Evolutionary conservation across 2,888 invertebrate genomes (phyloP).

Genomic region (Neuroscelio doddi): DNA sequence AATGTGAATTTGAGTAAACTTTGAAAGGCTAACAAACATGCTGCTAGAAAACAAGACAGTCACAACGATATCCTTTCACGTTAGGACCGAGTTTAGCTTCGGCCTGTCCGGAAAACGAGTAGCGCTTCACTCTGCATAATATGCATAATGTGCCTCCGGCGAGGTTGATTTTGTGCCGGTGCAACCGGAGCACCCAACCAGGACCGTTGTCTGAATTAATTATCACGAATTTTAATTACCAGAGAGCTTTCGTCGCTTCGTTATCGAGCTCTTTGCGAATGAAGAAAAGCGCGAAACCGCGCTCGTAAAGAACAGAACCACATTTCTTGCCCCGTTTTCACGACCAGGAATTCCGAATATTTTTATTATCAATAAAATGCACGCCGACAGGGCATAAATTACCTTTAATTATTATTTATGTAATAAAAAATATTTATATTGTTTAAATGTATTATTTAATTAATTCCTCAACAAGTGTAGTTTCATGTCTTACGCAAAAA

Average conservation of each 20-base stretch:
- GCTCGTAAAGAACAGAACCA: slow-evolving; percentile 27
- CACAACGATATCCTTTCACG: slow-evolving; percentile 7
- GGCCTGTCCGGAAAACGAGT: slow-evolving; percentile 22
- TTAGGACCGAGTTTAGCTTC: slow-evolving; percentile 9
- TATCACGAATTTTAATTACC: slow-evolving; percentile 24
- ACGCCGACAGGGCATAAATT: background rate
- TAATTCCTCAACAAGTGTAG: too few species aligned
- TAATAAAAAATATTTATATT: background rate
- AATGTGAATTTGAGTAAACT: slow-evolving; percentile 1
- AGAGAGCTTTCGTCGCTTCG: slow-evolving; percentile 20
- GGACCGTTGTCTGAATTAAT: slow-evolving; percentile 19
- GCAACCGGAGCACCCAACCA: slow-evolving; percentile 8
- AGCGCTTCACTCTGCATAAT: slow-evolving; percentile 20
- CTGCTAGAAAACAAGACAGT: slow-evolving; percentile 14
- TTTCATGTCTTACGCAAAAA: too few species aligned
- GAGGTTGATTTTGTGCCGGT: slow-evolving; percentile 15
- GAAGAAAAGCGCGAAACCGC: slow-evolving; percentile 24
- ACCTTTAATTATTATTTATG: background rate
- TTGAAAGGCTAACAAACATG: slow-evolving; percentile 16
- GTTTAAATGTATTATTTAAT: background rate
- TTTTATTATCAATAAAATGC: background rate
- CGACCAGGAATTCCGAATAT: background rate
- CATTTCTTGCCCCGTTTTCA: slow-evolving; percentile 1
- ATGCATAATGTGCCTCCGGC: slow-evolving; percentile 25
- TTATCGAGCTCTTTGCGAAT: slow-evolving; percentile 17